These are phyloP conservation scores for Dinomys branickii DNA, from an alignment of 2,113 vertebrate genomes.

Conservation along the genomic window DNA sequence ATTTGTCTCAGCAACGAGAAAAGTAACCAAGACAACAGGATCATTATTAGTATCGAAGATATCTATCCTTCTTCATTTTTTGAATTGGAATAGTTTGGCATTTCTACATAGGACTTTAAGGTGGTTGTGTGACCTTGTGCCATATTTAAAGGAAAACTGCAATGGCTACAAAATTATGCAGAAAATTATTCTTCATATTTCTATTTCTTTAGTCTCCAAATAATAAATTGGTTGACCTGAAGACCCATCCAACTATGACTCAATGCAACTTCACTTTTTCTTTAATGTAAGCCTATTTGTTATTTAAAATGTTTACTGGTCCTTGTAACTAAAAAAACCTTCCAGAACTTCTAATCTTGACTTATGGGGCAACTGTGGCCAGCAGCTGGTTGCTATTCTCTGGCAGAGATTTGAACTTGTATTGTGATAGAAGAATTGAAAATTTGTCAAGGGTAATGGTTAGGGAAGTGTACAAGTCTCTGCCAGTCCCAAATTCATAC, in stretches of 20 bases:
- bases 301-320: conserved; percentile 46
- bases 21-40: too few relatives aligned
- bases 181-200: background rate
- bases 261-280: conserved; percentile 77
- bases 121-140: conserved; percentile 58
- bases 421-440: conserved; percentile 70
- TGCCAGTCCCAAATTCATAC: conserved; percentile 83
- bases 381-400: conserved; percentile 69
- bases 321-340: conserved; percentile 29
- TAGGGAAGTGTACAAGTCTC: conserved; percentile 79
- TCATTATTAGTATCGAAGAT: too few relatives aligned
- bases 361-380: conserved; percentile 64
- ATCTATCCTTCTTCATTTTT: too few relatives aligned
- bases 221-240: too few relatives aligned
- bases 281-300: conserved; percentile 67
- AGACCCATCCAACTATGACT: conserved; percentile 53
- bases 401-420: conserved; percentile 80
- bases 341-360: conserved; percentile 35
- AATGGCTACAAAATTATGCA: background rate
- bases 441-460: conserved; percentile 69
- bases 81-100: conserved; percentile 42
- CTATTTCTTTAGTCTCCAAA: background rate
- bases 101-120: conserved; percentile 71
- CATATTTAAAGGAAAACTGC: conserved; percentile 80
- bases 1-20: too few relatives aligned